These are phyloP conservation scores for Plectrocnemia conspersa DNA, from an alignment of 1,140 invertebrate genomes.

Conservation along the genomic window DNA sequence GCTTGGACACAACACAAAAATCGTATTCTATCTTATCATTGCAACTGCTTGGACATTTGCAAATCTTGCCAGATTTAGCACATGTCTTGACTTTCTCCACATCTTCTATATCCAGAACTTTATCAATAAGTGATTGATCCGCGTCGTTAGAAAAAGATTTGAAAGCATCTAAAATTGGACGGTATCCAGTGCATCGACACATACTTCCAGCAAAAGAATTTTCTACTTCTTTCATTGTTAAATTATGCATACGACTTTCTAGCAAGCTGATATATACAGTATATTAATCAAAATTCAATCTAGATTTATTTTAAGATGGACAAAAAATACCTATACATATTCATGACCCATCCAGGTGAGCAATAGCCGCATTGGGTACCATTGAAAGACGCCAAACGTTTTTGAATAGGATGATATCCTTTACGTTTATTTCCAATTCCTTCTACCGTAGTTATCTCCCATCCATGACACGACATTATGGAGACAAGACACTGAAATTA, in stretches of 20 bases:
- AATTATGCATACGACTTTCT: conserved; percentile 42
- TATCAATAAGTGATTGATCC: conserved; percentile 44
- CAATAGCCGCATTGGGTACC: conserved; percentile 83
- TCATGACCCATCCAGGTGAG: conserved; percentile 81
- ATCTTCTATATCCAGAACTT: conserved; percentile 60
- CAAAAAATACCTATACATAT: conserved; percentile 69
- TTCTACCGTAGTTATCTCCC: conserved; percentile 76
- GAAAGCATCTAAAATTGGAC: conserved; percentile 78
- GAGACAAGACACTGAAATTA: conserved; percentile 62
- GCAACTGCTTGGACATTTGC: conserved; percentile 22
- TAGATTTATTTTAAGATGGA: too few species aligned
- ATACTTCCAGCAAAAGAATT: conserved; percentile 77
- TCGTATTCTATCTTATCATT: conserved; percentile 24
- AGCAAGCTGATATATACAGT: conserved; percentile 35
- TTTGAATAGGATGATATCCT: conserved; percentile 70
- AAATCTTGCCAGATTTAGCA: conserved; percentile 20
- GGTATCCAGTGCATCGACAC: conserved; percentile 83
- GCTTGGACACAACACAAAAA: conserved; percentile 21
- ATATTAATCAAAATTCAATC: too few species aligned
- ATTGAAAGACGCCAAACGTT: conserved; percentile 62
- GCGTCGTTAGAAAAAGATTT: conserved; percentile 68
- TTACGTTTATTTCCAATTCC: conserved; percentile 63
- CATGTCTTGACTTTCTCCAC: conserved; percentile 32
- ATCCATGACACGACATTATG: conserved; percentile 67
- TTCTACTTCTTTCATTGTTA: conserved; percentile 67